These are phyloP conservation scores for Epinephelus awoara DNA, from an alignment of 2,797 vertebrate genomes.

Conservation along the genomic window DNA sequence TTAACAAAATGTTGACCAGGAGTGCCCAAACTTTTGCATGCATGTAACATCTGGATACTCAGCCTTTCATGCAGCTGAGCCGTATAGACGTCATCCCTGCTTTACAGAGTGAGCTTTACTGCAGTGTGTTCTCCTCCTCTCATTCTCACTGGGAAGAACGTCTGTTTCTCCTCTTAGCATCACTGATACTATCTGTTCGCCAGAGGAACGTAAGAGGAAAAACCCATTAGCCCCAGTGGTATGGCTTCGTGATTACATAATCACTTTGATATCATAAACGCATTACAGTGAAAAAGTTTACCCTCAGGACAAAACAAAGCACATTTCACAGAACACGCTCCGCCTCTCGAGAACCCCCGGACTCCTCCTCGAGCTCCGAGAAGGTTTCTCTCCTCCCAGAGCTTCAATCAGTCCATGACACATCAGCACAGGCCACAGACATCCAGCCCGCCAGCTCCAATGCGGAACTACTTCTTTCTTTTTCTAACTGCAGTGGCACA, in stretches of 20 bases:
- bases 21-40: too few relatives aligned
- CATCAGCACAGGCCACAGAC: not conserved
- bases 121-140: not conserved
- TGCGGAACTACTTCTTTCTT: not conserved
- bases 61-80: not conserved
- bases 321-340: not conserved
- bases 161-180: conserved; percentile 18
- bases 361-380: not conserved
- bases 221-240: not conserved
- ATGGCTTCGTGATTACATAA: conserved; percentile 28
- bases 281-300: not conserved
- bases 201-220: not conserved
- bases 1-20: too few relatives aligned
- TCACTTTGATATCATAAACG: conserved; percentile 27
- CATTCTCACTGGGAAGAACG: not conserved
- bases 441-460: not conserved
- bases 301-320: conserved; percentile 5
- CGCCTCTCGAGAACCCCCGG: too few relatives aligned
- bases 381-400: not conserved
- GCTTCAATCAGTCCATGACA: not conserved
- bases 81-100: not conserved
- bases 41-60: not conserved
- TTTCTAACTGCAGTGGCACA: not conserved
- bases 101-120: not conserved
- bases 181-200: conserved; percentile 10